These are phyloP conservation scores for Catharus minimus DNA, from an alignment of 2,113 vertebrate species.

Conservation along the genomic window DNA sequence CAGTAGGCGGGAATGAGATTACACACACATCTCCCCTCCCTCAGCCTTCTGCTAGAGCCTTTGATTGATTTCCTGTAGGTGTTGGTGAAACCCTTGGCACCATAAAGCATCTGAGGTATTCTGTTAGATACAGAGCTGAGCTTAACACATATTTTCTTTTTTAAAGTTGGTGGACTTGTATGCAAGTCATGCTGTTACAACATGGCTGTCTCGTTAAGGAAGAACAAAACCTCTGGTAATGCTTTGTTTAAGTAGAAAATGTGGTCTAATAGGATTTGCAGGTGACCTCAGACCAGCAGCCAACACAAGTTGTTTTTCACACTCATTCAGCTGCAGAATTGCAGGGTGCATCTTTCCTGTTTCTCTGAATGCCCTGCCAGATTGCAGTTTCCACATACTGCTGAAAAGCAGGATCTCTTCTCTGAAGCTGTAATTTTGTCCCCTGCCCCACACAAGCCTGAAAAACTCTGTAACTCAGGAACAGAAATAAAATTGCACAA, in stretches of 20 bases:
- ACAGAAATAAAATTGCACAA: not conserved
- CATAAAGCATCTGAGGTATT: not conserved
- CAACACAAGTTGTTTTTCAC: not conserved
- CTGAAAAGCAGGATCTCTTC: not conserved
- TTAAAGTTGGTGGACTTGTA: not conserved
- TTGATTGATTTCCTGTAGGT: slow-evolving; percentile 52
- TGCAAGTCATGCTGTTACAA: not conserved
- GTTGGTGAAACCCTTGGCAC: slow-evolving; percentile 37
- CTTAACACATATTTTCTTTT: not conserved
- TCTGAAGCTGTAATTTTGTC: not conserved
- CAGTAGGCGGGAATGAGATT: slow-evolving; percentile 15
- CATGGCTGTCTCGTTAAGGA: not conserved
- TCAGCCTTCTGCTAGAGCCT: slow-evolving; percentile 14
- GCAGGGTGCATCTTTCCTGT: not conserved
- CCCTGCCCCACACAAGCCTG: not conserved
- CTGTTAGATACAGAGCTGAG: not conserved
- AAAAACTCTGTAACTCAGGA: not conserved
- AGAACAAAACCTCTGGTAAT: not conserved
- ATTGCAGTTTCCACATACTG: not conserved
- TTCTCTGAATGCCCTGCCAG: not conserved
- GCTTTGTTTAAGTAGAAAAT: not conserved
- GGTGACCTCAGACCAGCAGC: not conserved
- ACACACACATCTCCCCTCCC: not conserved
- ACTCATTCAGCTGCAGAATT: not conserved
- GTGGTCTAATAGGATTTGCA: not conserved